Percentiles rank a stretch among this genome's conserved stretches.
Conservation (phyloP, 2,113 vertebrate genomes). For the Excalfactoria chinensis region DNA sequence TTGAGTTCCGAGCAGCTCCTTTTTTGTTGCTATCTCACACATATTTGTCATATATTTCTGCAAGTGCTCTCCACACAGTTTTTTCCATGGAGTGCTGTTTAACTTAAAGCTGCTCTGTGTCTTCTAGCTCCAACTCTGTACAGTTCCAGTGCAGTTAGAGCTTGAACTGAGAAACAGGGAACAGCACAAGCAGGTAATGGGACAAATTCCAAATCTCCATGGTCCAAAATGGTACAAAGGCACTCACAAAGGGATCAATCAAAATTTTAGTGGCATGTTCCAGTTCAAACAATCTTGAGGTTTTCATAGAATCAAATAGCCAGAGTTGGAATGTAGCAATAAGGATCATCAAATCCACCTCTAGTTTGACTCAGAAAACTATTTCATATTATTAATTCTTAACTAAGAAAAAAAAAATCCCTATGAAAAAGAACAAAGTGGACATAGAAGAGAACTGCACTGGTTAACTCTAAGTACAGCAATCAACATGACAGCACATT, state of each 20-base stretch:
- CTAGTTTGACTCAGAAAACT: not conserved
- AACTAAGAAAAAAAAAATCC: not conserved
- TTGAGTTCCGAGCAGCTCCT: not conserved
- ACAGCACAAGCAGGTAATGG: not conserved
- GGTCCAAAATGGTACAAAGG: accelerated
- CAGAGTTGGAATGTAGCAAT: too few species aligned
- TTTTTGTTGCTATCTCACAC: not conserved
- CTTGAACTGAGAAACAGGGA: not conserved
- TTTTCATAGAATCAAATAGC: not conserved
- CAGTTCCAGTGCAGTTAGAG: not conserved
- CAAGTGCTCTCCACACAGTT: not conserved
- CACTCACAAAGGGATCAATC: not conserved
- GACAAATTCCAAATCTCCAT: not conserved
- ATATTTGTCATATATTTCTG: not conserved
- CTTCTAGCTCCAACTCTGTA: accelerated
- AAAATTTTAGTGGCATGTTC: not conserved
- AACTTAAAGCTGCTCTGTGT: not conserved
- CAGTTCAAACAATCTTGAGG: accelerated
- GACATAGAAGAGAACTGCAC: not conserved
- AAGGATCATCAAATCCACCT: too few species aligned
- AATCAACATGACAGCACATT: not conserved
- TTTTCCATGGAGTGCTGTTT: not conserved
- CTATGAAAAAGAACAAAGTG: not conserved
- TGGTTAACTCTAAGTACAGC: not conserved
- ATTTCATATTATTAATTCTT: not conserved